Conservation (phyloP, 2,888 invertebrate species). For the Schrankia costaestrigalis region DNA sequence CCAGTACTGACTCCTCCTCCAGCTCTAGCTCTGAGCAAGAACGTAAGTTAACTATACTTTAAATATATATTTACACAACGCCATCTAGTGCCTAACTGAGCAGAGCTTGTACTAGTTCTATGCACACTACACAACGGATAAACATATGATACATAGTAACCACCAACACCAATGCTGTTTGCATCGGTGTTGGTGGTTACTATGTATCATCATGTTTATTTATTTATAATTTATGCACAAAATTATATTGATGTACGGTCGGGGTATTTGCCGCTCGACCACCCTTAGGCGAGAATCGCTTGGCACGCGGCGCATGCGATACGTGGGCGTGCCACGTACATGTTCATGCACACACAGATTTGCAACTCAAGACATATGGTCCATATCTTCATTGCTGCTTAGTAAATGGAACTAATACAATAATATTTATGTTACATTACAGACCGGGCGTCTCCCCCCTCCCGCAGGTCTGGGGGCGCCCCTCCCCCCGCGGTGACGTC, state of each 20-base stretch:
- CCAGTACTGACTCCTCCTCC: no score
- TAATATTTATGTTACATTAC: neutral
- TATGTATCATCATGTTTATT: neutral
- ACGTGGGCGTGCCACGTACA: neutral
- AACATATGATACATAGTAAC: no score
- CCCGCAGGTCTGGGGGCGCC: neutral
- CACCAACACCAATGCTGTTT: no score
- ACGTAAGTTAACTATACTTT: no score
- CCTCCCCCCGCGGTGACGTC: slow-evolving; percentile 8
- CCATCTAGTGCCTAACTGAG: no score
- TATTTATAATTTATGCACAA: neutral
- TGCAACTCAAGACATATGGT: neutral
- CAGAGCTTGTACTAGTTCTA: no score
- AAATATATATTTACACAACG: no score
- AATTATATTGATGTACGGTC: neutral
- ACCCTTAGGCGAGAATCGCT: neutral
- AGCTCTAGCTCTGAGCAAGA: no score
- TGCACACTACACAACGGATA: no score
- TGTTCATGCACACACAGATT: neutral
- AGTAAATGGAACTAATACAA: neutral
- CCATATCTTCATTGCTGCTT: neutral
- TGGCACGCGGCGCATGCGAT: neutral
- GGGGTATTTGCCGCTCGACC: neutral
- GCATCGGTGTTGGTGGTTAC: no score
- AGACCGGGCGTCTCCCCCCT: neutral